Conservation (phyloP, 2,888 invertebrate genomes). For the Noctua comes region DNA sequence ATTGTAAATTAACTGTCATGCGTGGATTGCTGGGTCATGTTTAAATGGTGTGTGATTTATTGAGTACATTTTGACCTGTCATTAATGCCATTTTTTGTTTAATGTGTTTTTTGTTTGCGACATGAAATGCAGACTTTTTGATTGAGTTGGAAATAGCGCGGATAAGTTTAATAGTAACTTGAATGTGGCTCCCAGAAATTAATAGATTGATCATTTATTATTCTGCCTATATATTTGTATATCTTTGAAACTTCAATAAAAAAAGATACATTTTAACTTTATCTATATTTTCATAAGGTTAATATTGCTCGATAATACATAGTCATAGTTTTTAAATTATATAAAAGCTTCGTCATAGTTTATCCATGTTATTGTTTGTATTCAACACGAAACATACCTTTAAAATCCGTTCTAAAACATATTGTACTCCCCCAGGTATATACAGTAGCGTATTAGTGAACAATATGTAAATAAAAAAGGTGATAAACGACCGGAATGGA, state of each 20-base stretch:
- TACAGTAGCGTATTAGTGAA: conserved; percentile 60
- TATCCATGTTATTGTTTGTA: neutral
- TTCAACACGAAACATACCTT: neutral
- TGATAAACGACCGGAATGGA: conserved; percentile 83
- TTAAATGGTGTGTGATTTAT: conserved; percentile 48
- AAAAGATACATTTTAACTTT: neutral
- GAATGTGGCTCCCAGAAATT: neutral
- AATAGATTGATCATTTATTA: neutral
- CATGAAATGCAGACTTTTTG: neutral
- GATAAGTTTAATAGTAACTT: neutral
- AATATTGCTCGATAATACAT: neutral
- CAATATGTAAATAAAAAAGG: conserved; percentile 78
- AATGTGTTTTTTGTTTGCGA: neutral
- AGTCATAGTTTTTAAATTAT: too few relatives aligned
- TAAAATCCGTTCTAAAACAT: conserved; percentile 10
- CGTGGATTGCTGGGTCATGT: conserved; percentile 27
- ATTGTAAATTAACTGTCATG: conserved; percentile 57
- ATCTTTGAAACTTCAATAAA: neutral
- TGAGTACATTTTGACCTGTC: conserved; percentile 9
- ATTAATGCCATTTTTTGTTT: neutral
- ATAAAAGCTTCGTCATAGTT: too few relatives aligned
- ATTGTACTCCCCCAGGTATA: conserved; percentile 22
- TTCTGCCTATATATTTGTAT: neutral
- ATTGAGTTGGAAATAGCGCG: neutral
- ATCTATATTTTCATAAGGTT: neutral